Conservation (phyloP, 2,797 vertebrate genomes). For the Tadarida brasiliensis region DNA sequence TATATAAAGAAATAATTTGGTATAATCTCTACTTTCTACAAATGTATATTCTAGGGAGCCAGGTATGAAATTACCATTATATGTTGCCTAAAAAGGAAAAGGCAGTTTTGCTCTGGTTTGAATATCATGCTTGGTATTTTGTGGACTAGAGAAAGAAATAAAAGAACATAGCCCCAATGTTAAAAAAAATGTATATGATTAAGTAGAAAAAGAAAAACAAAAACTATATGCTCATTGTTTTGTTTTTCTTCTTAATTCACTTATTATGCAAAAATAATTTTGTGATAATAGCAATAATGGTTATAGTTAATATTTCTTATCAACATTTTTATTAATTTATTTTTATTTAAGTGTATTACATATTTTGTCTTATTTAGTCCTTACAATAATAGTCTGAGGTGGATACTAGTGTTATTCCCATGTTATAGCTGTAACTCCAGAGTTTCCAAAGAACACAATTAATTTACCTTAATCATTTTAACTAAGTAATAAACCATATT, state of each 20-base stretch:
- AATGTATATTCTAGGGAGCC: background rate
- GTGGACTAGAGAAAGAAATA: background rate
- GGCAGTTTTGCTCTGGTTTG: background rate
- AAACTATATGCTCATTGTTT: background rate
- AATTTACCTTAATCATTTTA: constrained; percentile 29
- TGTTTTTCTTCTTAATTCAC: background rate
- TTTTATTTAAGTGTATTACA: background rate
- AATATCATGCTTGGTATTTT: background rate
- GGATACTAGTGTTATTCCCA: background rate
- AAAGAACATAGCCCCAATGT: background rate
- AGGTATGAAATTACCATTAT: background rate
- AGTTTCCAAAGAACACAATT: background rate
- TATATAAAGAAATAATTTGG: background rate
- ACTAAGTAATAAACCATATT: background rate
- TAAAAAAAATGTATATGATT: background rate
- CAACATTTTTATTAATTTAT: background rate
- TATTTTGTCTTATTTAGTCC: background rate
- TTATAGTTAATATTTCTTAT: background rate
- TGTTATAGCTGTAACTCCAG: background rate
- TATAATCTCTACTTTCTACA: background rate
- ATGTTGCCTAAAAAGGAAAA: background rate
- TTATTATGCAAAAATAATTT: background rate
- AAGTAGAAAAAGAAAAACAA: background rate
- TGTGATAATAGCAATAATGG: background rate
- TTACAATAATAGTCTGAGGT: background rate